These are phyloP conservation scores for Hyphantria cunea DNA, from an alignment of 1,140 invertebrate genomes.

Conservation along the genomic window DNA sequence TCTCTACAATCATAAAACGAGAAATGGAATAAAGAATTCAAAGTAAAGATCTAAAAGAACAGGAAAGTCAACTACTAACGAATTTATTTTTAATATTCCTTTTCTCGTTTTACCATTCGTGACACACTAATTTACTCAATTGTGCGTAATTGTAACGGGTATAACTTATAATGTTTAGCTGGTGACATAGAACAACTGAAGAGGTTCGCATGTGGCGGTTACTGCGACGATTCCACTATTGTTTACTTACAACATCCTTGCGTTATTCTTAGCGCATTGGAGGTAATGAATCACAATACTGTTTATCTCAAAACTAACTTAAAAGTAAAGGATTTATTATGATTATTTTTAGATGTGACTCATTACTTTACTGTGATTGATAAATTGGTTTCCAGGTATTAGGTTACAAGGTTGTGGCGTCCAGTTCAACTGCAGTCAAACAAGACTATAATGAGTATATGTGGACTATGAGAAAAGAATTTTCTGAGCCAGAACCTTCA, in stretches of 20 bases:
- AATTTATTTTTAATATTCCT: no score
- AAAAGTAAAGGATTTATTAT: slow-evolving; percentile 7
- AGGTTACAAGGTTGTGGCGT: slow-evolving; percentile 92
- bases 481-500: slow-evolving; percentile 89
- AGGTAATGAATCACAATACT: slow-evolving; percentile 74
- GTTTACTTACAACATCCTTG: slow-evolving; percentile 93
- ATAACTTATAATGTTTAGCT: slow-evolving; percentile 80
- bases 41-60: no score
- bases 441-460: slow-evolving; percentile 94
- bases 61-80: no score
- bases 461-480: slow-evolving; percentile 96
- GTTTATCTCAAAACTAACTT: slow-evolving; percentile 3
- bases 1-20: slow-evolving; percentile 36
- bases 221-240: slow-evolving; percentile 90
- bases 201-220: slow-evolving; percentile 90
- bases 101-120: no score
- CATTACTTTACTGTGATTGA: slow-evolving; percentile 25
- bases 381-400: slow-evolving; percentile 83
- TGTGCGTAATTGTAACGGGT: slow-evolving; percentile 1
- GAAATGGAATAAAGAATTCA: no score
- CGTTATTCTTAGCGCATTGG: slow-evolving; percentile 91
- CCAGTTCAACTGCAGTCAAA: slow-evolving; percentile 91
- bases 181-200: slow-evolving; percentile 90
- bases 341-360: slow-evolving; percentile 16
- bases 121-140: no score